These are phyloP conservation scores for Mesocentrotus franciscanus DNA, from an alignment of 53 echinoderm and acorn worm genomes.

Conservation along the genomic window DNA sequence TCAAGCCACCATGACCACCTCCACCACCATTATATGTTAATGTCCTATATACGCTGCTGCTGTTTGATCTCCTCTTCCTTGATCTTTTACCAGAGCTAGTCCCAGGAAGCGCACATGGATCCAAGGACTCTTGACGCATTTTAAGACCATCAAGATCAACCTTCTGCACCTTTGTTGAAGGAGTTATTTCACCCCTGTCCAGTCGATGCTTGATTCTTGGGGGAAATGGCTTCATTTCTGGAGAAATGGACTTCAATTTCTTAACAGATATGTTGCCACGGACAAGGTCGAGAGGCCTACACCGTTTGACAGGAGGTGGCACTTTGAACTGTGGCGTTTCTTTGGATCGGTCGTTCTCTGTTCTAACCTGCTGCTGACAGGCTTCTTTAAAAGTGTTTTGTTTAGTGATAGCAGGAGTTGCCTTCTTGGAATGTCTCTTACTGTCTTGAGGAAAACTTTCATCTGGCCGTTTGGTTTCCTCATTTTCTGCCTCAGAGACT, in stretches of 20 bases:
- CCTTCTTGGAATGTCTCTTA: background rate
- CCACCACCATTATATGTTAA: background rate
- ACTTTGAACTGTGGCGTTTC: conserved; percentile 8
- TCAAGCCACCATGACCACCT: background rate
- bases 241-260: background rate
- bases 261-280: background rate
- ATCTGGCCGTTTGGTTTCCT: background rate
- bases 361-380: background rate
- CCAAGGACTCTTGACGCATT: background rate
- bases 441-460: background rate
- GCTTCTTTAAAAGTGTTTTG: background rate
- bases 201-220: background rate
- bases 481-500: conserved; percentile 32
- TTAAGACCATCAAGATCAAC: background rate
- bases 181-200: conserved; percentile 26
- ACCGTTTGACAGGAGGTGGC: conserved; percentile 13
- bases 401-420: background rate
- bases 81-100: background rate
- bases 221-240: background rate
- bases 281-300: background rate
- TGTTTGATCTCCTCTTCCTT: background rate
- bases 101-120: background rate
- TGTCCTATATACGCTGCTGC: background rate
- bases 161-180: conserved; percentile 13
- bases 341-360: background rate